Conservation (phyloP, 2,888 invertebrate species). For the Lacanobia wlatinum region DNA sequence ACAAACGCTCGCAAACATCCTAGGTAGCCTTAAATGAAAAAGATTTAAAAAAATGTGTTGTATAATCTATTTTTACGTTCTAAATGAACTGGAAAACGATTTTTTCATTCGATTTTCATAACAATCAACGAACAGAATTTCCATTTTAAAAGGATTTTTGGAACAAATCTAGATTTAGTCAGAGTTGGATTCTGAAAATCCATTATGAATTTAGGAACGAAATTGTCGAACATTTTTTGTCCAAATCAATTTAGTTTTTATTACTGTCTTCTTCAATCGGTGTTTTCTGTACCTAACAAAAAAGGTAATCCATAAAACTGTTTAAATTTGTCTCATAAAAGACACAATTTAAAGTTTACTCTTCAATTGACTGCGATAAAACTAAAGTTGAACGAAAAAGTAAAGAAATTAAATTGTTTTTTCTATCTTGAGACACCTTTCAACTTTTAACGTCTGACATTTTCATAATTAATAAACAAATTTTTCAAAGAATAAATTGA, state of each 20-base stretch:
- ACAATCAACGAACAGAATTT: slow-evolving; percentile 28
- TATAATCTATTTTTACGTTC: neutral
- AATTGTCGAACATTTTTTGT: slow-evolving; percentile 5
- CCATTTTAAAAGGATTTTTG: slow-evolving; percentile 24
- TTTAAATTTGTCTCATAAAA: slow-evolving; percentile 39
- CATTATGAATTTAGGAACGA: slow-evolving; percentile 14
- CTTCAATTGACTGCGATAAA: slow-evolving; percentile 18
- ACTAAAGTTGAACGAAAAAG: neutral
- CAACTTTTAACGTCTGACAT: neutral
- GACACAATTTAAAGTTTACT: slow-evolving; percentile 24
- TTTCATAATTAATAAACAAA: slow-evolving; percentile 15
- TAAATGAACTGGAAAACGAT: slow-evolving; percentile 27
- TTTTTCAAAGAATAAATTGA: neutral
- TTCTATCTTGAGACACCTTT: slow-evolving; percentile 33
- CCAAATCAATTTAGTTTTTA: slow-evolving; percentile 21
- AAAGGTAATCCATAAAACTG: slow-evolving; percentile 16
- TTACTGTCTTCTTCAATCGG: neutral
- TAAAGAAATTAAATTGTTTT: slow-evolving; percentile 18
- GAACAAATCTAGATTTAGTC: slow-evolving; percentile 10
- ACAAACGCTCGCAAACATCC: slow-evolving; percentile 4
- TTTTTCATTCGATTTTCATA: slow-evolving; percentile 33
- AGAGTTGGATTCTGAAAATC: slow-evolving; percentile 16
- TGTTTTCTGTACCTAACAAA: neutral
- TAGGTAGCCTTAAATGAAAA: slow-evolving; percentile 6
- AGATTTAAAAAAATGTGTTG: neutral